Evolutionary conservation across 2,113 vertebrate genomes (phyloP), one percentile per base, ranked within the genome.

Genomic region (Rhinoptilus africanus): DNA sequence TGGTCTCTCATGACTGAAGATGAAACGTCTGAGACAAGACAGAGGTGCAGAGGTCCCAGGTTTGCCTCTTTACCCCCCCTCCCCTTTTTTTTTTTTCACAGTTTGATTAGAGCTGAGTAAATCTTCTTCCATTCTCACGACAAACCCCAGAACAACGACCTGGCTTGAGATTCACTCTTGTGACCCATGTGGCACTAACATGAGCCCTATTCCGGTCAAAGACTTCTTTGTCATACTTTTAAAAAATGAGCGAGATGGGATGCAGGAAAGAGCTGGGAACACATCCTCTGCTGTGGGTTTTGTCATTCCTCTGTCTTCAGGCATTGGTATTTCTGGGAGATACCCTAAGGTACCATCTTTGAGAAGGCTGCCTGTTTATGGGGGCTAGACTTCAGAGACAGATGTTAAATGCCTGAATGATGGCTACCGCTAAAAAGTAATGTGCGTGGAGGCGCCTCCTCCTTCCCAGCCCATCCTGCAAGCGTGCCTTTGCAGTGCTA

Each of bases 371-470:
- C 53, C 62, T 72, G 51, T 4, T 71, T 43, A 17, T 27, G 34
- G 11, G 26, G 22, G 20, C 8, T 72, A 64, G 23, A 27, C 72
- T 91, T 81, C 84, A 83, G 37, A 74, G 24, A 73, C 30, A 24
- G 48, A 5, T 3, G 3, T 23, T 69, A 23, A 75, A 11, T 63
- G 32, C 43, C 79, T 19, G 68, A 68, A 47, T 0, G 5, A 51
- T 15, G 34, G 17, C 24, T 72, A 12, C 34, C 37, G 34, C 39
- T 45, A 14, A 47, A 39, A 37, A 45, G 8, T 1, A 32, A 21
- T 35, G 71, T 8, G 22, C 21, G 30, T 0, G 0, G 37, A 48
- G 32, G 3, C 2, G 3, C 2, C 7, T 5, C 1, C 5, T 35
- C 17, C 62, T 16, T 22, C 62, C 27, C 19, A 62, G 7, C 6